Conservation (phyloP, 2,888 invertebrate genomes). For the Alviniconcha strummeri region DNA sequence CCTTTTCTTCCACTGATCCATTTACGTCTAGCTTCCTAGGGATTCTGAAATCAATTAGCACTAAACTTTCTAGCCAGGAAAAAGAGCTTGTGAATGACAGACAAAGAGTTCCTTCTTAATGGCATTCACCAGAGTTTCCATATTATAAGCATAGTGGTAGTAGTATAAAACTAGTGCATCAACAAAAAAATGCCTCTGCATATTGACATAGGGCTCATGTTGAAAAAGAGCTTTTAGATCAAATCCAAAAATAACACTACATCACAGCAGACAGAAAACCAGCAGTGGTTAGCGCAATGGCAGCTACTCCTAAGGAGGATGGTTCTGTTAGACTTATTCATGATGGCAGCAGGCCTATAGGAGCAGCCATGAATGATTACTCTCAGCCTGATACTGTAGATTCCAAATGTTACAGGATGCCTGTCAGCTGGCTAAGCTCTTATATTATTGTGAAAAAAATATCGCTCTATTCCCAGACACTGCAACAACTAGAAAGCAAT, state of each 20-base stretch:
- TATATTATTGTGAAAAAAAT: neutral
- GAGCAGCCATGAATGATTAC: neutral
- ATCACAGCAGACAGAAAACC: neutral
- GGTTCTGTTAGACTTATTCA: constrained; percentile 3
- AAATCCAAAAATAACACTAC: neutral
- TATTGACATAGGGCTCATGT: neutral
- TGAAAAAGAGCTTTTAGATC: neutral
- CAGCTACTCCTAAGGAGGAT: neutral
- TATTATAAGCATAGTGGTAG: neutral
- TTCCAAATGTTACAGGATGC: neutral
- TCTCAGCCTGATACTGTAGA: neutral
- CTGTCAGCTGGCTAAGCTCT: neutral
- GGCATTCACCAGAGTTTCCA: neutral
- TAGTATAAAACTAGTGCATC: neutral
- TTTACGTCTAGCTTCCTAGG: neutral
- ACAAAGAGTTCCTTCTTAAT: neutral
- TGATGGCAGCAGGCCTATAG: neutral
- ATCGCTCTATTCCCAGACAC: neutral
- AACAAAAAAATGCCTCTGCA: neutral
- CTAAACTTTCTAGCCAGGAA: neutral
- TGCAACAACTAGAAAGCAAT: neutral
- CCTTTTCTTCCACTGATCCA: neutral
- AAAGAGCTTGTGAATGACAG: neutral
- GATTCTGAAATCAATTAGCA: neutral
- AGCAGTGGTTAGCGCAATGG: neutral